Evolutionary conservation across 1,140 invertebrate genomes (phyloP).

Genomic region (Pseudoatta argentina): DNA sequence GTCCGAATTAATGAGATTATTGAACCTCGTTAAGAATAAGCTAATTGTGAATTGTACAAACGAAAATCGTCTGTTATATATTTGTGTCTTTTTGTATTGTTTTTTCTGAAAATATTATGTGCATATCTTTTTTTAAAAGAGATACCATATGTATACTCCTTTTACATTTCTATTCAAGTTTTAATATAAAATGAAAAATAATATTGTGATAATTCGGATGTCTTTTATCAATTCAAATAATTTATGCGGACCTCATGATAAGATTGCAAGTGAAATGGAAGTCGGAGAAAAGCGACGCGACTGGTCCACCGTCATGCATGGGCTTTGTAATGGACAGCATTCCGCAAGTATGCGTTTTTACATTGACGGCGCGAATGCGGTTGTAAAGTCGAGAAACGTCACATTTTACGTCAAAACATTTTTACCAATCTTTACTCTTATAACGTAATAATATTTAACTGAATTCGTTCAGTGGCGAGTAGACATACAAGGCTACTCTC

Average conservation of each 20-base stretch:
- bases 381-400: slow-evolving; percentile 44
- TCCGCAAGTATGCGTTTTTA: slow-evolving; percentile 29
- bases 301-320: slow-evolving; percentile 20
- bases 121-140: neutral
- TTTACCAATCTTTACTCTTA: slow-evolving; percentile 39
- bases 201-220: neutral
- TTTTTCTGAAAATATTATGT: neutral
- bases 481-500: slow-evolving; percentile 8
- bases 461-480: slow-evolving; percentile 22
- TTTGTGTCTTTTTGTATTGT: neutral
- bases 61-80: neutral
- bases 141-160: neutral
- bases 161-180: neutral
- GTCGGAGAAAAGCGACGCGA: slow-evolving; percentile 54
- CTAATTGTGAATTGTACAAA: neutral
- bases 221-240: slow-evolving; percentile 35
- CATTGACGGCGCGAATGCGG: neutral
- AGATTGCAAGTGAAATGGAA: slow-evolving; percentile 68
- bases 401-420: slow-evolving; percentile 24
- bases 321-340: slow-evolving; percentile 65
- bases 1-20: slow-evolving; percentile 11
- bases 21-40: slow-evolving; percentile 11
- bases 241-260: slow-evolving; percentile 41
- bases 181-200: neutral
- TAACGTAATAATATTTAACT: slow-evolving; percentile 42